These are phyloP conservation scores for Lytechinus pictus DNA, from an alignment of 35 echinoderm and acorn worm genomes.

Conservation along the genomic window DNA sequence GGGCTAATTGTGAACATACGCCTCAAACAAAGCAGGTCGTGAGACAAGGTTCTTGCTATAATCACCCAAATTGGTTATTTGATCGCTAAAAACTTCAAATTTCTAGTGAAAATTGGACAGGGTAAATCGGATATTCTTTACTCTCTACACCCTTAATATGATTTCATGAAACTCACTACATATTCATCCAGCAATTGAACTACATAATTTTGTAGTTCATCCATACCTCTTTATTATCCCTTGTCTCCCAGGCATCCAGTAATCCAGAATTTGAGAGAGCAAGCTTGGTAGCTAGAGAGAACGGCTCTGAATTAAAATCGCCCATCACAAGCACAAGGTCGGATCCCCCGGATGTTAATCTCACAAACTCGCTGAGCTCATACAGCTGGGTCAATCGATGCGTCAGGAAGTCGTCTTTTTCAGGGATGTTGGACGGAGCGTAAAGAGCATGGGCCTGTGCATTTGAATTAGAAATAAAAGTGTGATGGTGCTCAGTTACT, in stretches of 20 bases:
- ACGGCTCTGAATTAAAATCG: conserved; percentile 70
- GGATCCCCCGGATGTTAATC: conserved; percentile 32
- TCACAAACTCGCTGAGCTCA: conserved; percentile 73
- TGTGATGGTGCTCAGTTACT: no score
- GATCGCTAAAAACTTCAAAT: no score
- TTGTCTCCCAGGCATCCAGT: conserved; percentile 67
- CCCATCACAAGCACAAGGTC: conserved; percentile 66
- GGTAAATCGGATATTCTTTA: no score
- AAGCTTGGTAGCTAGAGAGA: conserved; percentile 46
- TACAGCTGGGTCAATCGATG: conserved; percentile 69
- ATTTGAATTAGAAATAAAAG: not conserved
- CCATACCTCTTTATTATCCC: conserved; percentile 51
- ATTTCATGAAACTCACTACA: not conserved
- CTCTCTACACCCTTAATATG: no score
- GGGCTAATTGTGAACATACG: no score
- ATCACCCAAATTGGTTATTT: no score
- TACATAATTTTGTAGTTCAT: not conserved
- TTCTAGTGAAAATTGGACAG: no score
- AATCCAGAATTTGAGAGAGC: conserved; percentile 48
- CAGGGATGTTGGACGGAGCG: conserved; percentile 52
- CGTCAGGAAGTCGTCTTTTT: conserved; percentile 52
- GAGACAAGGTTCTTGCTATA: no score
- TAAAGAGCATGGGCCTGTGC: conserved; percentile 62
- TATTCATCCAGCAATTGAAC: not conserved
- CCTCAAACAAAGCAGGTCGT: no score